Evolutionary conservation across 2,888 invertebrate species (phyloP).

Genomic region (Plutella xylostella): DNA sequence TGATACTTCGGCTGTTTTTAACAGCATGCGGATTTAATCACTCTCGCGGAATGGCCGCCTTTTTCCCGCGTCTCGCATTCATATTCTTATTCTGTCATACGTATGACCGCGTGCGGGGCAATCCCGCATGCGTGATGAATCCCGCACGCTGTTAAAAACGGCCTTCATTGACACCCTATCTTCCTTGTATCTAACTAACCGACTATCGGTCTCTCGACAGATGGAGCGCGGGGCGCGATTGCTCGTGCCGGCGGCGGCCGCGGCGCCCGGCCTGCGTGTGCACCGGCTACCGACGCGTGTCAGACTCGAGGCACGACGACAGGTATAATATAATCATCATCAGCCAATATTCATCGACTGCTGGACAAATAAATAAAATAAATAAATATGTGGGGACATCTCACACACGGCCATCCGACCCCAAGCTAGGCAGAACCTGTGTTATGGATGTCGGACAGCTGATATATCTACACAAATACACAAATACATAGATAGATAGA

Average conservation of each 20-base stretch:
- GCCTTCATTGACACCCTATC: not conserved
- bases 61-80: too few relatives aligned
- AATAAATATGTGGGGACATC: too few relatives aligned
- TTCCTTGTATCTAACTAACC: not conserved
- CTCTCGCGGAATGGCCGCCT: not conserved
- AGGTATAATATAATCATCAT: too few relatives aligned
- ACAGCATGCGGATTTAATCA: not conserved
- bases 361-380: too few relatives aligned
- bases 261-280: slow-evolving; percentile 71
- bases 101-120: not conserved
- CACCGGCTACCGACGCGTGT: slow-evolving; percentile 72
- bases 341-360: too few relatives aligned
- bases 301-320: slow-evolving; percentile 38
- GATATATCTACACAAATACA: too few relatives aligned
- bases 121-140: not conserved
- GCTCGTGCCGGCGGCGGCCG: slow-evolving; percentile 42
- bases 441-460: too few relatives aligned
- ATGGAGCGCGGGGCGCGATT: slow-evolving; percentile 40
- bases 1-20: too few relatives aligned
- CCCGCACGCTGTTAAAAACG: not conserved
- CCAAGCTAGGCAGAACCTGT: too few relatives aligned
- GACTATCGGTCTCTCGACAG: not conserved
- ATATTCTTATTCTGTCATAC: too few relatives aligned
- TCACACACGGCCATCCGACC: too few relatives aligned
- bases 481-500: too few relatives aligned